Base-by-base conservation (phyloP, 1,140 invertebrate genomes). In the Formica selysi region DNA sequence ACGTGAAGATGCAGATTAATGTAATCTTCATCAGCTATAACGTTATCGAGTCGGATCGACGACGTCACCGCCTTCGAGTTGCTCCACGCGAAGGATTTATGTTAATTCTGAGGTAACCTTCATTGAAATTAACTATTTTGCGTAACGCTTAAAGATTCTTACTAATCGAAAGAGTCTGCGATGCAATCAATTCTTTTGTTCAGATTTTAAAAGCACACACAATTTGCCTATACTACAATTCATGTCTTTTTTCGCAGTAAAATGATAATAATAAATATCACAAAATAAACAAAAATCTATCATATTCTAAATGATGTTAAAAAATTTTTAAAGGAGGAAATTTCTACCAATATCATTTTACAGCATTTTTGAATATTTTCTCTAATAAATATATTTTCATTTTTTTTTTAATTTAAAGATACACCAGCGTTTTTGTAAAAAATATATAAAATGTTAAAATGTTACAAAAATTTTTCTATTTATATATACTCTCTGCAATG, bases 71-170 rank as follows among this genome's bases (percentile, higher is more conserved):
- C 87, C 79, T 84, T 86, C 81, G 11, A n/a, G 13, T 87, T 76
- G 68, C 48, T 64, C 32, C 13, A 48, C 76, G 85, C 38, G 76
- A 88, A 88, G 83, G 74, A 78, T 80, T 89, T 86, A 88, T 89
- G 88, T 86, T 89, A 88, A 89, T 89, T 80, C 61, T 85, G 13
- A 29, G 16, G n/a, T 62, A 81, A 74, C 79, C 87, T 88, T 79
- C 80, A 74, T n/a, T 79, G 38, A 74, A 87, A 85, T 68, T 70
- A 76, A 62, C 48, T 59, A 32, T 54, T 85, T 74, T 86, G 36
- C 64, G 38, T 84, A 83, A 83, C 51, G 54, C 10, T 36, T 64
- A 67, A 65, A 88, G 67, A 65, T 78, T 38, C 41, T 74, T 73
- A 22, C 59, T 29, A 48, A 54, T 48, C 38, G 48, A 70, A 2